phyloP scores from a whole-genome alignment of 2,113 vertebrate species.

The Lagopus leucura region DNA sequence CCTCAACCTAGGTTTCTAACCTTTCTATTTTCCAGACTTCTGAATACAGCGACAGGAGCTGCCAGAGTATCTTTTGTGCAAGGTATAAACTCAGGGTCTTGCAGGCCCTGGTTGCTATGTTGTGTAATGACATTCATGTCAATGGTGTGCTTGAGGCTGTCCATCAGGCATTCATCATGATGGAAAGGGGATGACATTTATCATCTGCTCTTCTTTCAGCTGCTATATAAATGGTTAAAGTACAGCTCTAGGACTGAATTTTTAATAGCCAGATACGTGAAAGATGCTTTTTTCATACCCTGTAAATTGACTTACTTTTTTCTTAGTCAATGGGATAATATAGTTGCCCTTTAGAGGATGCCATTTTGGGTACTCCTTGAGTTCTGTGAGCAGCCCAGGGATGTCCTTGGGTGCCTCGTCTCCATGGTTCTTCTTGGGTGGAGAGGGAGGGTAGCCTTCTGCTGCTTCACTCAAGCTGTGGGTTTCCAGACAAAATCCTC shows the following conservation, averaged over 20 bases:
- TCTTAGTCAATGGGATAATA: not conserved
- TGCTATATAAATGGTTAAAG: not conserved
- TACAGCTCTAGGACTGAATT: not conserved
- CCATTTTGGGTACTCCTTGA: not conserved
- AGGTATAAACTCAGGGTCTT: not conserved
- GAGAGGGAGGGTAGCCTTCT: accelerated
- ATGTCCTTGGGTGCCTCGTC: not conserved
- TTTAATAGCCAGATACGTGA: not conserved
- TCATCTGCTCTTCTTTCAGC: not conserved
- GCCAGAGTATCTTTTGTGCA: not conserved
- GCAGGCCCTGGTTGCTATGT: accelerated
- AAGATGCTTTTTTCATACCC: not conserved
- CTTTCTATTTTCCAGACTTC: conserved; percentile 2
- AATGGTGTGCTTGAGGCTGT: accelerated
- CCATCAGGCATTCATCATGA: not conserved
- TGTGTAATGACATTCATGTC: not conserved
- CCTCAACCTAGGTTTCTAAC: not conserved
- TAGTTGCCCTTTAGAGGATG: not conserved
- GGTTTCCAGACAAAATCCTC: not conserved
- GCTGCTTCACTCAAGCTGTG: not conserved
- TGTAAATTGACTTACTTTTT: not conserved
- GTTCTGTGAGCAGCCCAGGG: not conserved
- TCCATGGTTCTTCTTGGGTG: accelerated
- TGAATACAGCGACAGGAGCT: not conserved
- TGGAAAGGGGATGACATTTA: accelerated